A percentile compares a stretch with the other conserved stretches of the same genome.
Evolutionary conservation across 37 sponge, comb jelly and placozoan genomes (phyloP).

Genomic region (Crambe crambe): DNA sequence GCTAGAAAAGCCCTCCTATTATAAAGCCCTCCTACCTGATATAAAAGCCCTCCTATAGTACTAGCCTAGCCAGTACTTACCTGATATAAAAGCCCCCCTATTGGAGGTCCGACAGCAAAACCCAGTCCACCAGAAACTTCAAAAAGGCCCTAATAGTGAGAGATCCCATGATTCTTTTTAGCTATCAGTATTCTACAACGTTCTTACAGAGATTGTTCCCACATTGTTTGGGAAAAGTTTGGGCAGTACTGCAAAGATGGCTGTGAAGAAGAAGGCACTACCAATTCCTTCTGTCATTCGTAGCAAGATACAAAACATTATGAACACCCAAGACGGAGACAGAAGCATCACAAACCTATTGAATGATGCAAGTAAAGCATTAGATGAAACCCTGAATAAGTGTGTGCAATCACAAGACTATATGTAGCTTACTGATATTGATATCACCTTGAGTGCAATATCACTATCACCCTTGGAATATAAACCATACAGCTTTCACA

Average conservation of each 20-base stretch:
- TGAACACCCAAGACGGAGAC: constrained; percentile 21
- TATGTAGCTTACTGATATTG: no score
- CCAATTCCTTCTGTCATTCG: constrained; percentile 51
- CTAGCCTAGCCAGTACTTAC: constrained; percentile 23
- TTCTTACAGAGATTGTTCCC: constrained; percentile 21
- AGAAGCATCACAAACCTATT: neutral
- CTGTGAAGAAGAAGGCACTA: constrained; percentile 34
- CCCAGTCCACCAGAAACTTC: constrained; percentile 53
- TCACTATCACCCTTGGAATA: no score
- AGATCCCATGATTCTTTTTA: neutral
- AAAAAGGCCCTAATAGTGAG: constrained; percentile 43
- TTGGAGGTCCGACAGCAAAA: constrained; percentile 45
- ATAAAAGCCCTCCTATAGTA: neutral
- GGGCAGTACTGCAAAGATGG: constrained; percentile 28
- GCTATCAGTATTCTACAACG: neutral
- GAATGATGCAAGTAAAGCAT: neutral
- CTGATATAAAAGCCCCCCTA: constrained; percentile 50
- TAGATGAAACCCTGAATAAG: no score
- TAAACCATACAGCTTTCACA: no score
- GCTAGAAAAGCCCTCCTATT: no score
- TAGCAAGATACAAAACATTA: constrained; percentile 28
- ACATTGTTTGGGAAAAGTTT: constrained; percentile 16
- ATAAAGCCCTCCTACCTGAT: neutral
- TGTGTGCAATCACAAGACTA: no score
- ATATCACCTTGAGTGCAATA: no score